Percentiles rank a stretch among this genome's conserved stretches.
phyloP scores from a whole-genome alignment of 2,888 invertebrate genomes.

The Hecatera dysodea region DNA sequence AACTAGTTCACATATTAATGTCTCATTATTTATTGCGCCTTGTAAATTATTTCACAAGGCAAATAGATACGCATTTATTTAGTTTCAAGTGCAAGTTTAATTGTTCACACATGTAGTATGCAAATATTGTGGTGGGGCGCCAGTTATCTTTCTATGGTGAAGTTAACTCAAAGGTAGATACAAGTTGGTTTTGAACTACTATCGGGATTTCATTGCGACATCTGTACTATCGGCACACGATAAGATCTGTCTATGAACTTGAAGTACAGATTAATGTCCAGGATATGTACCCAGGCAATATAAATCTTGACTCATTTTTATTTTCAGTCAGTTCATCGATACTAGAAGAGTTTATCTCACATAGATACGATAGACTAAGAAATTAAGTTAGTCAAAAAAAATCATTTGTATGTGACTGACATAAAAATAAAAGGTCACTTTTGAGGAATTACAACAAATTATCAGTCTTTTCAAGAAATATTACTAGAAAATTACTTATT shows the following conservation, averaged over 20 bases:
- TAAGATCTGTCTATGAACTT: slow-evolving; percentile 71
- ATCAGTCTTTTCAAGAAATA: slow-evolving; percentile 10
- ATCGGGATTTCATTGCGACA: slow-evolving; percentile 50
- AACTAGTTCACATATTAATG: slow-evolving; percentile 65
- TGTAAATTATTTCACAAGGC: slow-evolving; percentile 63
- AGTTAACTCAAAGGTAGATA: slow-evolving; percentile 25
- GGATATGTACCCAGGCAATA: slow-evolving; percentile 11
- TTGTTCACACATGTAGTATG: slow-evolving; percentile 15
- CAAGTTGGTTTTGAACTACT: slow-evolving; percentile 16
- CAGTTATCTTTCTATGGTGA: slow-evolving; percentile 27
- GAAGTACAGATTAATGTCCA: slow-evolving; percentile 58
- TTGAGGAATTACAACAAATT: slow-evolving; percentile 1
- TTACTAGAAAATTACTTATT: neutral
- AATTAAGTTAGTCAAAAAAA: slow-evolving; percentile 13
- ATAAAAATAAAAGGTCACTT: slow-evolving; percentile 18
- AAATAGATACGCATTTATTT: slow-evolving; percentile 58
- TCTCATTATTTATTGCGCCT: slow-evolving; percentile 68
- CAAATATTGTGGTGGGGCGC: slow-evolving; percentile 42
- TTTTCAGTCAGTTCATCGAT: neutral
- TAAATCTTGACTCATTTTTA: slow-evolving; percentile 9
- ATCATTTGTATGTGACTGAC: slow-evolving; percentile 7
- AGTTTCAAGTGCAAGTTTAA: slow-evolving; percentile 59
- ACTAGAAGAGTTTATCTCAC: neutral
- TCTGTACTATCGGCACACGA: slow-evolving; percentile 46
- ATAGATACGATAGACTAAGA: neutral